phyloP scores from a whole-genome alignment of 2,888 invertebrate species.

The Graphium colonna region DNA sequence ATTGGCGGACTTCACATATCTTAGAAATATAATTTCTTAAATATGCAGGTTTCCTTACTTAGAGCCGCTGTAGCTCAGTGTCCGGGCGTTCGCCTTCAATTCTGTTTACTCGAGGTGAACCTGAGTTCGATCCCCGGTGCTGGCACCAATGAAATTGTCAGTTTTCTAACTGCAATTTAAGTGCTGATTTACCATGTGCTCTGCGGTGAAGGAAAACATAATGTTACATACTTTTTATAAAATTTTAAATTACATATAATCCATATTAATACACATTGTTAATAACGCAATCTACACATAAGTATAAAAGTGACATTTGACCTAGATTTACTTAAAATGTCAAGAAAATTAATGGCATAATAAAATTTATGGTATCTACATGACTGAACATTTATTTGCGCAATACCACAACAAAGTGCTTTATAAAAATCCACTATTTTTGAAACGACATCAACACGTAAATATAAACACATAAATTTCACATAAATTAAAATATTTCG shows the following conservation, averaged over 20 bases:
- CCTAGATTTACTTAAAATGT: not conserved
- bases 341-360: not conserved
- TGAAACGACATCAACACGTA: constrained; percentile 18
- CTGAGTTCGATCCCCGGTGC: too few relatives aligned
- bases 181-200: too few relatives aligned
- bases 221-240: not conserved
- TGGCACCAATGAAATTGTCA: too few relatives aligned
- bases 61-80: too few relatives aligned
- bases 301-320: not conserved
- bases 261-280: not conserved
- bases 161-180: too few relatives aligned
- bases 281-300: not conserved
- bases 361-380: too few relatives aligned
- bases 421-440: constrained; percentile 15
- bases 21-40: too few relatives aligned
- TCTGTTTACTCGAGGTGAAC: too few relatives aligned
- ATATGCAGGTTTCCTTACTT: not conserved
- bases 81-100: too few relatives aligned
- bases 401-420: constrained; percentile 28
- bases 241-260: not conserved
- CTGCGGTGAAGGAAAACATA: too few relatives aligned
- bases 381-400: not conserved
- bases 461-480: not conserved
- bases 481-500: not conserved
- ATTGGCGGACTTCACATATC: too few relatives aligned